A percentile compares a stretch with the other conserved stretches of the same genome.
Evolutionary conservation across 2,797 vertebrate species (phyloP).

Genomic region (Enteromius afrohamiltoni): DNA sequence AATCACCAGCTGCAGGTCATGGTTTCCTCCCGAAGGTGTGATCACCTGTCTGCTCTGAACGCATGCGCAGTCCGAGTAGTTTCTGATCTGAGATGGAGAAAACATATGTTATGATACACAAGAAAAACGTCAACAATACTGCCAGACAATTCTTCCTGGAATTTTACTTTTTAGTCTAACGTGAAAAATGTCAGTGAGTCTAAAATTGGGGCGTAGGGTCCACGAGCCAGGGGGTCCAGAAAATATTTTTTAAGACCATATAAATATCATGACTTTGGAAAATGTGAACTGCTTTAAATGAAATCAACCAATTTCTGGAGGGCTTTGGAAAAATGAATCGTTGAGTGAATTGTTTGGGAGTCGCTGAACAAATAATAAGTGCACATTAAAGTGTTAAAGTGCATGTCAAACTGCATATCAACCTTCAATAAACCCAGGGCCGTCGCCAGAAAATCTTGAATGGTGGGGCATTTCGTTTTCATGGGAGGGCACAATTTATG

Average conservation of each 20-base stretch:
- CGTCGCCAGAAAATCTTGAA: no score
- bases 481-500: no score
- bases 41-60: conserved; percentile 97
- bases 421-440: no score
- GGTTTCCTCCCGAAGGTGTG: conserved; percentile 86
- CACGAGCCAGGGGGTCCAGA: neutral
- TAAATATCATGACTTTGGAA: neutral
- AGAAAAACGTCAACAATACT: neutral
- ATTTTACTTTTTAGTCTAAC: neutral
- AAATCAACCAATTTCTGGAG: no score
- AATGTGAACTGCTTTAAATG: neutral
- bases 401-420: no score
- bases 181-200: neutral
- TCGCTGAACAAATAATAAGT: no score
- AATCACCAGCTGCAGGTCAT: conserved; percentile 93
- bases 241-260: neutral
- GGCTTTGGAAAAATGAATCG: no score
- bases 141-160: no score
- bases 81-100: conserved; percentile 79
- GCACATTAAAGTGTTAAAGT: no score
- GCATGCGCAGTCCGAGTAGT: conserved; percentile 95
- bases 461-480: no score
- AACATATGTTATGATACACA: neutral
- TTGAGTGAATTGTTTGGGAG: no score
- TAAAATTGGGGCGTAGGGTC: neutral